These are phyloP conservation scores for Thyatira batis DNA, from an alignment of 2,888 invertebrate species.

Conservation along the genomic window DNA sequence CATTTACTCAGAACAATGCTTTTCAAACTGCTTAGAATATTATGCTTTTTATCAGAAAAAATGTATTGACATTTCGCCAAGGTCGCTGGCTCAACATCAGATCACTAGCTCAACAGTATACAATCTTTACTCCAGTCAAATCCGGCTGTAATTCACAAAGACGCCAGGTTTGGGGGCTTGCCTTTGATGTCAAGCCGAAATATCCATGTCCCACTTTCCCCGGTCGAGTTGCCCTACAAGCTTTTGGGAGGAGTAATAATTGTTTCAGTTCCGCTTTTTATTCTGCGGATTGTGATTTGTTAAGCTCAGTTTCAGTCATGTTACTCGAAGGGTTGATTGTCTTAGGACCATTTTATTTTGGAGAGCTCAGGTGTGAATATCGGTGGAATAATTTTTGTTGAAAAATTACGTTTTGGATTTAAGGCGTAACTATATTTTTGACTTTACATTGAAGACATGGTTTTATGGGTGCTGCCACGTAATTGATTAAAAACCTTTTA, in stretches of 20 bases:
- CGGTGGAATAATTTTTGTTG: too few relatives aligned
- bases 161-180: conserved; percentile 18
- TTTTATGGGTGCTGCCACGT: too few relatives aligned
- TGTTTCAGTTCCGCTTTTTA: neutral
- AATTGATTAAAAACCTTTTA: too few relatives aligned
- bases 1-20: too few relatives aligned
- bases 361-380: too few relatives aligned
- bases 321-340: neutral
- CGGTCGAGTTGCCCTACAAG: conserved; percentile 24
- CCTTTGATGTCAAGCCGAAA: conserved; percentile 28
- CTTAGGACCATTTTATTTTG: neutral
- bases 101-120: conserved; percentile 4
- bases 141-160: conserved; percentile 29
- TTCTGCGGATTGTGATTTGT: neutral
- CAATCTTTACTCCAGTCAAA: conserved; percentile 13
- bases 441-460: too few relatives aligned
- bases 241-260: neutral
- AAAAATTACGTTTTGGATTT: too few relatives aligned
- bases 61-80: too few relatives aligned
- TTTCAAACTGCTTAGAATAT: too few relatives aligned
- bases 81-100: conserved; percentile 4
- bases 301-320: neutral
- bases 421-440: too few relatives aligned
- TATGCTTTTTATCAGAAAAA: conserved; percentile 13
- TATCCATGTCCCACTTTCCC: conserved; percentile 10